These are phyloP conservation scores for Rotaria sp. DNA, from an alignment of 2,888 invertebrate genomes.

Conservation along the genomic window DNA sequence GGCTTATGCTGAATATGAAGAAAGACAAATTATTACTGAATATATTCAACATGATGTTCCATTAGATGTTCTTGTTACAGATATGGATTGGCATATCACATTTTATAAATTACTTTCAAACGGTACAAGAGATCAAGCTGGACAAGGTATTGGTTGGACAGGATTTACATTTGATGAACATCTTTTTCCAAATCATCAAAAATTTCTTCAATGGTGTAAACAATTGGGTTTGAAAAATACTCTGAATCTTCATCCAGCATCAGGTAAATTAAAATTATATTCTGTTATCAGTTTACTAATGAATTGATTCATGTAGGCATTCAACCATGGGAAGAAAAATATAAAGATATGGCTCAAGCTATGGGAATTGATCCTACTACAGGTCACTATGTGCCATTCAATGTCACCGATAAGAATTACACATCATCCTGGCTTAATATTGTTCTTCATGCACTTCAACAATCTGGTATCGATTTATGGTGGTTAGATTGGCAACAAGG, in stretches of 20 bases:
- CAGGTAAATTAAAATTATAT: not conserved
- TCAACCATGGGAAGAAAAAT: slow-evolving; percentile 14
- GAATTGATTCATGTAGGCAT: not conserved
- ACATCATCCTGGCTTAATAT: not conserved
- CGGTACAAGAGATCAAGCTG: not conserved
- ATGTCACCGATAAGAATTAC: not conserved
- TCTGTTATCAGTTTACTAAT: no score
- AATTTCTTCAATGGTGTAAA: slow-evolving; percentile 28
- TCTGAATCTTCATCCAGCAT: slow-evolving; percentile 12
- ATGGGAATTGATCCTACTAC: slow-evolving; percentile 11
- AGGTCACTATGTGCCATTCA: not conserved
- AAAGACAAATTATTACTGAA: not conserved
- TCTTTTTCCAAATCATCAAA: not conserved
- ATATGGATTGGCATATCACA: slow-evolving; percentile 29
- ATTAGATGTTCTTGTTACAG: slow-evolving; percentile 4
- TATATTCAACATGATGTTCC: slow-evolving; percentile 21
- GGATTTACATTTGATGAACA: not conserved
- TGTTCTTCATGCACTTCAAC: not conserved
- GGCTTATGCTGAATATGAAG: slow-evolving; percentile 24
- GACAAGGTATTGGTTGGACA: not conserved
- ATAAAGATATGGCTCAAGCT: not conserved
- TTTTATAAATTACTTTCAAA: not conserved
- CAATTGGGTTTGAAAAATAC: not conserved
- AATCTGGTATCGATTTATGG: slow-evolving; percentile 10
- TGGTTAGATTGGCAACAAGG: slow-evolving; percentile 31